These are phyloP conservation scores for Enoplosus armatus DNA, from an alignment of 2,797 vertebrate genomes.

Conservation along the genomic window DNA sequence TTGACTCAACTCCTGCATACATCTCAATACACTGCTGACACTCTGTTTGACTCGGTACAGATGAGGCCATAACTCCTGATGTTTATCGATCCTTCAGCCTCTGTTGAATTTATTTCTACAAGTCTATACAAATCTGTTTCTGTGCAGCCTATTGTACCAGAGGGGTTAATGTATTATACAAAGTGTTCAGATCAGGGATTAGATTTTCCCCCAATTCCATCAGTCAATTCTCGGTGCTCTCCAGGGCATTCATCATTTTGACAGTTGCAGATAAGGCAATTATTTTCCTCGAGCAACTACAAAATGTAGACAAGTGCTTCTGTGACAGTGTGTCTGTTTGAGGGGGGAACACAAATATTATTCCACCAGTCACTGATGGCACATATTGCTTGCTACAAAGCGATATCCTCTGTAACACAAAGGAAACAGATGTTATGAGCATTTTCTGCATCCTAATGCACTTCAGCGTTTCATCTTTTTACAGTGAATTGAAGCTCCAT, in stretches of 20 bases:
- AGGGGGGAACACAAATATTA: conserved; percentile 81
- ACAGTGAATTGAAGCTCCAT: conserved; percentile 37
- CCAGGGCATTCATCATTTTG: conserved; percentile 88
- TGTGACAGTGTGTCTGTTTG: conserved; percentile 86
- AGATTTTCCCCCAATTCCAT: conserved; percentile 85
- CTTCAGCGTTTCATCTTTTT: conserved; percentile 50
- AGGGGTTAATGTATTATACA: conserved; percentile 86
- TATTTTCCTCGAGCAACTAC: conserved; percentile 87
- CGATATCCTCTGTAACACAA: conserved; percentile 74
- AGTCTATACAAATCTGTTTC: conserved; percentile 83
- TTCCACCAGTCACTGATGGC: conserved; percentile 78
- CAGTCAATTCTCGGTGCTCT: conserved; percentile 85
- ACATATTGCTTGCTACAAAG: conserved; percentile 71
- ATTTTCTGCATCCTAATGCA: conserved; percentile 70
- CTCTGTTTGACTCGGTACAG: conserved; percentile 62
- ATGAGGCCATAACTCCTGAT: conserved; percentile 70
- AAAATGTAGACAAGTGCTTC: conserved; percentile 87
- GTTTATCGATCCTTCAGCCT: conserved; percentile 80
- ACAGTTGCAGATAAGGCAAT: conserved; percentile 89
- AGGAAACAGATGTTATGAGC: conserved; percentile 77
- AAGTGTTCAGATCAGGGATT: conserved; percentile 87
- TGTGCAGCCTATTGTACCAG: conserved; percentile 77
- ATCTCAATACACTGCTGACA: conserved; percentile 53
- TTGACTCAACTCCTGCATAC: conserved; percentile 39
- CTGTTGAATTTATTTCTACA: conserved; percentile 76